Evolutionary conservation across 2,797 vertebrate species (phyloP).

Genomic region (Melanotaenia nigrans): DNA sequence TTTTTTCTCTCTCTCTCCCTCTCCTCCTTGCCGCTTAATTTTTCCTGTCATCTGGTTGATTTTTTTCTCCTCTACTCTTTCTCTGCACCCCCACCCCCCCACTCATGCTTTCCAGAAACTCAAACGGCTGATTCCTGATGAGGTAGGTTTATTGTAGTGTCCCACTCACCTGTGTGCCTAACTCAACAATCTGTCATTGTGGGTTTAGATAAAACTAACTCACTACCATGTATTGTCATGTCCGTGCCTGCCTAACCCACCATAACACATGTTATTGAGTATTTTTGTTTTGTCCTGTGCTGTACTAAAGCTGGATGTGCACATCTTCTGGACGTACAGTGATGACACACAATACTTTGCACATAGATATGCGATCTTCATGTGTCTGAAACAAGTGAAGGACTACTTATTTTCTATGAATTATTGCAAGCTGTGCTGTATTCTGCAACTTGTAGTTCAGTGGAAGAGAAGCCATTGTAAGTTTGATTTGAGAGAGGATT

Average conservation of each 20-base stretch:
- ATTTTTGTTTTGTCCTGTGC: conserved; percentile 32
- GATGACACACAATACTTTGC: conserved; percentile 24
- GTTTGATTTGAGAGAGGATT: neutral
- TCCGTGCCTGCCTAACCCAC: conserved; percentile 33
- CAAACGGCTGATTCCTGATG: conserved; percentile 82
- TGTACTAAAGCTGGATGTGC: conserved; percentile 25
- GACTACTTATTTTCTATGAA: neutral
- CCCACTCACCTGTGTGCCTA: conserved; percentile 27
- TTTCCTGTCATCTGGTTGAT: conserved; percentile 15
- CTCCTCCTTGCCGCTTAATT: conserved; percentile 14
- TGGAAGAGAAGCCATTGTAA: neutral
- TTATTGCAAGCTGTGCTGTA: neutral
- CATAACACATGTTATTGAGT: conserved; percentile 23
- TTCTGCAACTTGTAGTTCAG: neutral
- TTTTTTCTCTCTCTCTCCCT: conserved; percentile 46
- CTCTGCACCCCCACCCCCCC: conserved; percentile 6
- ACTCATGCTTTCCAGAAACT: conserved; percentile 68
- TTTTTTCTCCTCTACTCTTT: conserved; percentile 9
- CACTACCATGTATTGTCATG: conserved; percentile 16
- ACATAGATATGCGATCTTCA: conserved; percentile 21
- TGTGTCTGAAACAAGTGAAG: neutral
- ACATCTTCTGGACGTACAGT: conserved; percentile 27
- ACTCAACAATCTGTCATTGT: conserved; percentile 22
- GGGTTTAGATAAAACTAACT: conserved; percentile 31
- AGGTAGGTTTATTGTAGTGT: conserved; percentile 71